Evolutionary conservation across 1,140 invertebrate species (phyloP).

Genomic region (Pseudomyrmex dendroicus): DNA sequence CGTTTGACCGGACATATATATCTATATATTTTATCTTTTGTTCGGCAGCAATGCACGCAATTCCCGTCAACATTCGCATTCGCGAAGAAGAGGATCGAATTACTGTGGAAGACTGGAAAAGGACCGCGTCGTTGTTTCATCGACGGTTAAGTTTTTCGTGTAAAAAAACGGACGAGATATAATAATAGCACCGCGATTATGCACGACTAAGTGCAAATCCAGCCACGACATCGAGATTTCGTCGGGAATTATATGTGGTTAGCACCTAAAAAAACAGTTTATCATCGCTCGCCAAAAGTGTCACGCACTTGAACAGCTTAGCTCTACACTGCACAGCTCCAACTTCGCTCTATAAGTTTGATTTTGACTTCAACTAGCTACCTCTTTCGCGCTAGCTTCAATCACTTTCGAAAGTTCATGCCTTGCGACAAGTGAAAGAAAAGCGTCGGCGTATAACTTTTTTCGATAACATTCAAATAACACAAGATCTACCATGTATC

Average conservation of each 20-base stretch:
- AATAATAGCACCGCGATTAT: slow-evolving; percentile 61
- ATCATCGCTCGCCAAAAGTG: slow-evolving; percentile 31
- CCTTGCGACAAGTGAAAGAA: slow-evolving; percentile 7
- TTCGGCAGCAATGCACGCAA: slow-evolving; percentile 8
- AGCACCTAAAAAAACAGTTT: slow-evolving; percentile 63
- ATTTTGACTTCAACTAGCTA: slow-evolving; percentile 19
- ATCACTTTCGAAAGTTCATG: slow-evolving; percentile 45
- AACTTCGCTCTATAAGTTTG: slow-evolving; percentile 34
- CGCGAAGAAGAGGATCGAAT: slow-evolving; percentile 51
- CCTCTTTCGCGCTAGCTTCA: slow-evolving; percentile 26
- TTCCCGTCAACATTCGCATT: slow-evolving; percentile 30
- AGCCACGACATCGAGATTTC: slow-evolving; percentile 65
- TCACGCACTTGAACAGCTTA: slow-evolving; percentile 31
- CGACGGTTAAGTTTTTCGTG: neutral
- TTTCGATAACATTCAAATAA: slow-evolving; percentile 21
- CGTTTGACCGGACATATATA: too few relatives aligned
- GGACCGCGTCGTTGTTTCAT: slow-evolving; percentile 47
- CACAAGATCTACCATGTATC: slow-evolving; percentile 26
- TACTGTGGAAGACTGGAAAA: slow-evolving; percentile 70
- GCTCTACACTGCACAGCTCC: neutral
- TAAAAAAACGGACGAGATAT: slow-evolving; percentile 34
- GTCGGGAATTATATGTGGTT: slow-evolving; percentile 61
- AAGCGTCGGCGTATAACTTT: too few relatives aligned
- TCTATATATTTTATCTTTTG: slow-evolving; percentile 11
- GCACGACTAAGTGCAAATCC: slow-evolving; percentile 20